Base-by-base conservation (phyloP, 2,797 vertebrate genomes). In the Ara ararauna region DNA sequence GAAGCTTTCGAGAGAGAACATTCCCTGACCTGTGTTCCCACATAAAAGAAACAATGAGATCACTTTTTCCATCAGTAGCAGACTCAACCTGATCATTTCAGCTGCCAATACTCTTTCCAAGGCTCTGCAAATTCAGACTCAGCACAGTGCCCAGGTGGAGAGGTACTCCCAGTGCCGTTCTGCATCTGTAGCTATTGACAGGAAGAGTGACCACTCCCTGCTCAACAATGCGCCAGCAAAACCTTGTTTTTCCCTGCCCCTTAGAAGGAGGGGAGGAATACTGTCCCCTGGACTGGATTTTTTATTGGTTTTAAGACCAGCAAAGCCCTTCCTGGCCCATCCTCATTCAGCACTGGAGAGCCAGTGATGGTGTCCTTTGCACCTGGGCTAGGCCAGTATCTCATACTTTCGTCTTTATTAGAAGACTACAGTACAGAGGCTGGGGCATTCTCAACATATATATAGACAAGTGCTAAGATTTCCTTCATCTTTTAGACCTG, bases 371-470 rank as follows among this genome's bases (percentile, higher is more conserved):
- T 21, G 27, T 47, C 17, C 24, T 30, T 82, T 48, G 45, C 42
- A 67, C 13, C 4, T 34, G 11, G 27, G 7, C 15, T 53, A 67
- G 27, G 21, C 3, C 23, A 64, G 15, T 76, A 42, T 56, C 5
- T 21, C 17, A 16, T 19, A 64, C 1, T 1, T 23, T 79, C 32
- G 65, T 27, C 5, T 47, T 76, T 38, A 34, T 58, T 32, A 65
- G 45, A 73, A 40, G 13, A 45, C 9, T 32, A 42, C 0, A 0
- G 7, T 24, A 51, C 9, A 68, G 5, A 58, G 18, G 10, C 16
- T n/a, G 12, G 8, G 24, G 20, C 15, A 75, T 54, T 34, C 40
- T 26, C 21, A 68, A 65, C 3, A 67, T 38, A 60, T 61, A 51
- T 2, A 47, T 16, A 51, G 17, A 71, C 18, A 73, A 27, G 11